Evolutionary conservation across 92 coral and sea anemone genomes (phyloP).

Genomic region (Phenganax stokvisi): DNA sequence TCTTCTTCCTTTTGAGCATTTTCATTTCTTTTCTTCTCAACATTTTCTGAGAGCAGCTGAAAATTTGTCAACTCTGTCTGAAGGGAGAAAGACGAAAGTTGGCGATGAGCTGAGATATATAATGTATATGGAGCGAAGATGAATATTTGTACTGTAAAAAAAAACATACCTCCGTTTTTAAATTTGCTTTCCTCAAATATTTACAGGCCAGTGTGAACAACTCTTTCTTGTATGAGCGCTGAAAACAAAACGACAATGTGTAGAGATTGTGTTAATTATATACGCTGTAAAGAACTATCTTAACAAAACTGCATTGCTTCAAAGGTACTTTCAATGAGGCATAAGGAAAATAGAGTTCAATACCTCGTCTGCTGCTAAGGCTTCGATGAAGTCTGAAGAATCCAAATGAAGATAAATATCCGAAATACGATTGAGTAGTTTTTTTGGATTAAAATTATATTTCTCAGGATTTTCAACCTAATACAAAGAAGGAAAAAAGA

Average conservation of each 20-base stretch:
- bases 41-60: slow-evolving; percentile 65
- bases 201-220: slow-evolving; percentile 76
- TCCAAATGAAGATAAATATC: slow-evolving; percentile 84
- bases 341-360: neutral
- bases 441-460: slow-evolving; percentile 95
- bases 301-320: neutral
- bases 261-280: neutral
- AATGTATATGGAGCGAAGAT: neutral
- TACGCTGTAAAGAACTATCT: too few relatives aligned
- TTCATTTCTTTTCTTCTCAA: slow-evolving; percentile 68
- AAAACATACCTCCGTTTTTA: slow-evolving; percentile 71
- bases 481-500: neutral
- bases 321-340: neutral
- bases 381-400: slow-evolving; percentile 76
- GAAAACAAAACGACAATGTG: slow-evolving; percentile 25
- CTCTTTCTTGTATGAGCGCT: slow-evolving; percentile 89
- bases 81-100: neutral
- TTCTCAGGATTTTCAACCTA: slow-evolving; percentile 96
- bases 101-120: too few relatives aligned
- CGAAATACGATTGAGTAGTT: slow-evolving; percentile 69
- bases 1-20: slow-evolving; percentile 77
- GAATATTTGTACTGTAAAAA: neutral
- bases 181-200: slow-evolving; percentile 68
- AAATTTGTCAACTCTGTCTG: slow-evolving; percentile 67
- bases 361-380: slow-evolving; percentile 95